These are phyloP conservation scores for Drosophila mayaguana DNA, from an alignment of 2,888 invertebrate species.

Conservation along the genomic window DNA sequence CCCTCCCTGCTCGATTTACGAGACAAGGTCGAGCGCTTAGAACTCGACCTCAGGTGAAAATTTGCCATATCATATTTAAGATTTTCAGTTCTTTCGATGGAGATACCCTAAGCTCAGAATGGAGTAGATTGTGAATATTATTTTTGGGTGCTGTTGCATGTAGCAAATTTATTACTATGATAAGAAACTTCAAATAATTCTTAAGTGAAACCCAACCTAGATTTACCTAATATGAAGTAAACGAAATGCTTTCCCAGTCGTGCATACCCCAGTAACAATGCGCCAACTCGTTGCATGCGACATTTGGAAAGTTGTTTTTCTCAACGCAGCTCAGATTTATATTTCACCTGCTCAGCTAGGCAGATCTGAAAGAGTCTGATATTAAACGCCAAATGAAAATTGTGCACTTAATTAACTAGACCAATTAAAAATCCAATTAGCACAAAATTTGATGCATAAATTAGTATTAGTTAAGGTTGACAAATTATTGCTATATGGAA, in stretches of 20 bases:
- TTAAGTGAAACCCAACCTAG: background rate
- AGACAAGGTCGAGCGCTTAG: slow-evolving; percentile 45
- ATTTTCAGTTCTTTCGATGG: background rate
- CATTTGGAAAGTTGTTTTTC: slow-evolving; percentile 44
- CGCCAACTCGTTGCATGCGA: slow-evolving; percentile 24
- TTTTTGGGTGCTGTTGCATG: background rate
- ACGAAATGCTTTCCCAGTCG: background rate
- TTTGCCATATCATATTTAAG: slow-evolving; percentile 6
- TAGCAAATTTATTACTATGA: no score
- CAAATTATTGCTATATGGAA: background rate
- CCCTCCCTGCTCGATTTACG: background rate
- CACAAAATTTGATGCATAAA: background rate
- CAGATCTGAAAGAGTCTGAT: slow-evolving; percentile 16
- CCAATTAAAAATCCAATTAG: slow-evolving; percentile 25
- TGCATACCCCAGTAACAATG: background rate
- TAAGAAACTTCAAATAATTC: no score
- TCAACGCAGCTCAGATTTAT: slow-evolving; percentile 9
- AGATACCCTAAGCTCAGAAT: background rate
- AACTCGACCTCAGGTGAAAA: slow-evolving; percentile 32
- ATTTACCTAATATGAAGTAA: background rate
- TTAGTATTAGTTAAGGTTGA: background rate
- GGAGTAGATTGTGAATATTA: background rate
- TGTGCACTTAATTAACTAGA: slow-evolving; percentile 61
- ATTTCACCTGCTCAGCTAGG: slow-evolving; percentile 20
- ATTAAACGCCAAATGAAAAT: slow-evolving; percentile 25